These are phyloP conservation scores for Plodia interpunctella DNA, from an alignment of 1,140 invertebrate species.

Conservation along the genomic window DNA sequence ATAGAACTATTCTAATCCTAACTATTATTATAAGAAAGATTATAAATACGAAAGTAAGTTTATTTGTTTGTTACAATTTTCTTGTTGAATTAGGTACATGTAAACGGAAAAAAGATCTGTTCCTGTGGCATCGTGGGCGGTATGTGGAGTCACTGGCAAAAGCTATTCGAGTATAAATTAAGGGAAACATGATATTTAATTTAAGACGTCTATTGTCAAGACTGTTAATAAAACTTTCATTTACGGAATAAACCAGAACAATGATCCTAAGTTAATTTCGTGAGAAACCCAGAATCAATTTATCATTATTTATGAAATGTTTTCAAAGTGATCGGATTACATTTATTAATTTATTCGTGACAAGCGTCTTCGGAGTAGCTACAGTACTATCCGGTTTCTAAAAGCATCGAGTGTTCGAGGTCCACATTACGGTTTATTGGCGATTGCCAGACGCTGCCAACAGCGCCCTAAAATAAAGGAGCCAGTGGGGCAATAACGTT, in stretches of 20 bases:
- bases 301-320: constrained; percentile 4
- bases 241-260: background rate
- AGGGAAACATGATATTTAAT: no score
- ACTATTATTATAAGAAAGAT: no score
- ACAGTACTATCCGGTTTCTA: constrained; percentile 16
- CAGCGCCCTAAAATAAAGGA: constrained; percentile 21
- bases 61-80: no score
- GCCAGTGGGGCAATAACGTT: constrained; percentile 15
- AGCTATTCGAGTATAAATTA: no score
- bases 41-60: no score
- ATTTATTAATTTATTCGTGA: constrained; percentile 8
- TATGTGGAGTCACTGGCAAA: no score
- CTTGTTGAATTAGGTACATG: no score
- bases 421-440: constrained; percentile 20
- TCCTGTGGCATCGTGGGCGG: no score
- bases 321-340: background rate
- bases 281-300: background rate
- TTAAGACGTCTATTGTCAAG: no score
- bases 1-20: no score
- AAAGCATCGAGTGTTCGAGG: constrained; percentile 18
- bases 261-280: background rate
- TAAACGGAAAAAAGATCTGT: no score
- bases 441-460: constrained; percentile 16
- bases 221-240: no score
- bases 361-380: constrained; percentile 5